Evolutionary conservation across 2,113 vertebrate genomes (phyloP).

Genomic region (Protobothrops mucrosquamatus): DNA sequence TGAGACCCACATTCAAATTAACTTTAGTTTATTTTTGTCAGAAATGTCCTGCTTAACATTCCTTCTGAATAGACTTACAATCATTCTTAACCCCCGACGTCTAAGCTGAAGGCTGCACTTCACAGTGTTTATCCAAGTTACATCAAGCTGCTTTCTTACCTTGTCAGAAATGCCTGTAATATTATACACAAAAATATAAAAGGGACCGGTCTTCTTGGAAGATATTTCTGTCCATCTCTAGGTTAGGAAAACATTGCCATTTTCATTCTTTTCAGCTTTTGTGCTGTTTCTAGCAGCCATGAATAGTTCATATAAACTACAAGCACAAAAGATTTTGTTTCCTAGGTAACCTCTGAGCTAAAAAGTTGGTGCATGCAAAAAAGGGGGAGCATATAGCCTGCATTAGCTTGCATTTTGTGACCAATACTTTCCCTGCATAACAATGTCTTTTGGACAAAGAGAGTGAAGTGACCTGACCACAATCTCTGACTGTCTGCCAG

Average conservation of each 20-base stretch:
- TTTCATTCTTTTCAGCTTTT: constrained; percentile 79
- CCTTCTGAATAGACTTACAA: constrained; percentile 39
- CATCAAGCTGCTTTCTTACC: constrained; percentile 64
- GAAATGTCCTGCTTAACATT: constrained; percentile 31
- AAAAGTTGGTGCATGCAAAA: constrained; percentile 70
- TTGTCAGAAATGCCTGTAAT: constrained; percentile 48
- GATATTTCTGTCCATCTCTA: constrained; percentile 51
- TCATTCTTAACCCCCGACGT: constrained; percentile 4
- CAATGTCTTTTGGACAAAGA: constrained; percentile 67
- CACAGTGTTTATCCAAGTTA: constrained; percentile 43
- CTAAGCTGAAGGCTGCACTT: constrained; percentile 42
- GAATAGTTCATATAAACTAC: constrained; percentile 84
- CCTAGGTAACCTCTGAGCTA: constrained; percentile 80
- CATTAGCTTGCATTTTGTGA: constrained; percentile 66
- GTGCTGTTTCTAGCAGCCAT: constrained; percentile 76
- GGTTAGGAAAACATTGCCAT: constrained; percentile 68
- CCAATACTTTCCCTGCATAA: constrained; percentile 72
- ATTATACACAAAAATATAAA: constrained; percentile 54
- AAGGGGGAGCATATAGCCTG: constrained; percentile 22
- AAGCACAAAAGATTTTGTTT: constrained; percentile 89
- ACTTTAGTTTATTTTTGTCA: constrained; percentile 45
- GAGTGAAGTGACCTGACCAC: constrained; percentile 49
- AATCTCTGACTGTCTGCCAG: constrained; percentile 50
- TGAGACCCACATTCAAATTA: constrained; percentile 26
- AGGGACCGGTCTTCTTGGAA: constrained; percentile 34